Conservation (phyloP, 1,140 invertebrate genomes). For the Pissodes strobi region DNA sequence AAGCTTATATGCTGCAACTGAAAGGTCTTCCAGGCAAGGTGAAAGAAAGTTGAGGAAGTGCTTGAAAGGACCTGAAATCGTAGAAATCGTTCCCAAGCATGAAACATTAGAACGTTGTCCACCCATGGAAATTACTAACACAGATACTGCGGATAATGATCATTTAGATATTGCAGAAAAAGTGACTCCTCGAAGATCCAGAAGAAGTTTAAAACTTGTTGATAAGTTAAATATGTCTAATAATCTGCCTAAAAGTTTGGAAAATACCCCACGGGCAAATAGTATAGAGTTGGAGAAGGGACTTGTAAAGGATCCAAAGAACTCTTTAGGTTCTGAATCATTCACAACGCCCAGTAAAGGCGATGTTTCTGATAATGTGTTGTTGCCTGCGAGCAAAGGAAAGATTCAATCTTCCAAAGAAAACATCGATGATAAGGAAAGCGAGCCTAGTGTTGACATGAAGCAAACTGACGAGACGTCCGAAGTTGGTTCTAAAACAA, state of each 20-base stretch:
- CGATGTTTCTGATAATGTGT: neutral
- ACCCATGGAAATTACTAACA: too few species aligned
- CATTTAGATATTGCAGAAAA: neutral
- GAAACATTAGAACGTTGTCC: too few species aligned
- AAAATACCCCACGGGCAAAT: too few species aligned
- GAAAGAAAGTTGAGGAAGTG: neutral
- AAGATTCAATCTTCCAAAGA: neutral
- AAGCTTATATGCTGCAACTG: neutral
- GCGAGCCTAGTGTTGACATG: neutral
- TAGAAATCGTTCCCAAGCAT: neutral
- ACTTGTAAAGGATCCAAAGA: neutral
- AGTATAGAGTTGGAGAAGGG: neutral
- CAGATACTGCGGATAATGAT: too few species aligned
- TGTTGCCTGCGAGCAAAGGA: neutral
- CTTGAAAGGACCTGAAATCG: neutral
- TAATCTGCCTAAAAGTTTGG: too few species aligned
- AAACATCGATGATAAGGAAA: neutral
- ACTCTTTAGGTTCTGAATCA: neutral
- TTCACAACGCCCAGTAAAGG: neutral
- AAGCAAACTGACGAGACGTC: slow-evolving; percentile 2
- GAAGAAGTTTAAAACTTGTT: slow-evolving; percentile 14
- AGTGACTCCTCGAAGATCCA: slow-evolving; percentile 6
- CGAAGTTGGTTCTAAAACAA: neutral
- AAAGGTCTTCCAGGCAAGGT: neutral
- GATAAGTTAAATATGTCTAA: slow-evolving; percentile 6